Percentiles rank a stretch among this genome's conserved stretches.
Evolutionary conservation across 2,888 invertebrate genomes (phyloP).

Genomic region (Pinctada fucata): DNA sequence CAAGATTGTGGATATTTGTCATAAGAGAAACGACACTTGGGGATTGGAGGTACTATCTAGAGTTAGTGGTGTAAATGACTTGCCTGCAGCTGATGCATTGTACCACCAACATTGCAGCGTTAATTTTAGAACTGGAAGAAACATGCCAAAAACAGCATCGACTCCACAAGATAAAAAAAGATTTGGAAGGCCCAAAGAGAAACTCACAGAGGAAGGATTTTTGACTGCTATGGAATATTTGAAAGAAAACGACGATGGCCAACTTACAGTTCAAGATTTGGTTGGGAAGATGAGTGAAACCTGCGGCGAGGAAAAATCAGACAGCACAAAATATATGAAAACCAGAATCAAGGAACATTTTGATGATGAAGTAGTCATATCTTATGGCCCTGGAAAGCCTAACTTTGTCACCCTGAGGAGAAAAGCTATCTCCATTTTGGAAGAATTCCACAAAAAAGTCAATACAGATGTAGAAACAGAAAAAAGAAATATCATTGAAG

Average conservation of each 20-base stretch:
- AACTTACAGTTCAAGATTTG: conserved; percentile 42
- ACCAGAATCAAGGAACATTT: conserved; percentile 42
- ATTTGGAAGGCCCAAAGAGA: conserved; percentile 10
- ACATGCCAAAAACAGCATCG: background rate
- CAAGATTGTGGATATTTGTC: background rate
- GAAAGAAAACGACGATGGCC: conserved; percentile 44
- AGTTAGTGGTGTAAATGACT: conserved; percentile 17
- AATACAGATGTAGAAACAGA: background rate
- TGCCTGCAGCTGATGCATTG: conserved; percentile 30
- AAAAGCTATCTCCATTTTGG: background rate
- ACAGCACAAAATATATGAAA: conserved; percentile 42
- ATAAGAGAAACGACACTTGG: conserved; percentile 21
- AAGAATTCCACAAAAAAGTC: background rate
- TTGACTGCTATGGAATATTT: conserved; percentile 16
- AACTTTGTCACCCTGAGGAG: conserved; percentile 44
- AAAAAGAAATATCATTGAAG: background rate
- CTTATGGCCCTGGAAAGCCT: conserved; percentile 41
- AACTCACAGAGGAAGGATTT: background rate
- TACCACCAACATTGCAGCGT: conserved; percentile 36
- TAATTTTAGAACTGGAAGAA: conserved; percentile 35
- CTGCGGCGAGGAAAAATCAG: conserved; percentile 26
- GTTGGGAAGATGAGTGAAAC: conserved; percentile 41
- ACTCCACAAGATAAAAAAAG: background rate
- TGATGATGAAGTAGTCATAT: conserved; percentile 44
- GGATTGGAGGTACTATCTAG: conserved; percentile 8